These are phyloP conservation scores for Bubo bubo DNA, from an alignment of 2,113 vertebrate genomes.

Conservation along the genomic window DNA sequence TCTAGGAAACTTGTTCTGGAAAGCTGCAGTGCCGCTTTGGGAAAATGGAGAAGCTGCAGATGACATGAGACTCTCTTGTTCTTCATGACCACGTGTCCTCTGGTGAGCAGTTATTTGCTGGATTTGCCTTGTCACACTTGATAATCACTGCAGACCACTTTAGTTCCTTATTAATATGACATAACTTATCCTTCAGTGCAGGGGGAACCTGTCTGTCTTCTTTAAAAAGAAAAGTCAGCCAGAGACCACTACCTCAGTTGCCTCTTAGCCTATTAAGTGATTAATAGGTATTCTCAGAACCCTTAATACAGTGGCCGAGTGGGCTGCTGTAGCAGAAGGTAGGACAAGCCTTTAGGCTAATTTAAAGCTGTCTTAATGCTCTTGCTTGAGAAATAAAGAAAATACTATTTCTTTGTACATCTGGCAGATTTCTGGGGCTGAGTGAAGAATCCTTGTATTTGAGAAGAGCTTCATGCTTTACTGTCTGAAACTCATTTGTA, in stretches of 20 bases:
- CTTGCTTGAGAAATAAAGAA: slow-evolving; percentile 13
- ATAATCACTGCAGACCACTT: not conserved
- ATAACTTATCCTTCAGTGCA: not conserved
- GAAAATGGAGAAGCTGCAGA: not conserved
- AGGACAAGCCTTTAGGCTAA: slow-evolving; percentile 39
- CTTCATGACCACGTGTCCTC: not conserved
- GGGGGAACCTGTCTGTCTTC: not conserved
- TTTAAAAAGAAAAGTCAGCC: not conserved
- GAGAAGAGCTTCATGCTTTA: not conserved
- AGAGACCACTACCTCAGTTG: slow-evolving; percentile 27
- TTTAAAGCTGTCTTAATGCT: not conserved
- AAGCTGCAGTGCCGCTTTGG: not conserved
- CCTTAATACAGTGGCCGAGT: slow-evolving; percentile 55
- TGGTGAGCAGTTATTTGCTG: not conserved
- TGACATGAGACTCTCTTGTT: not conserved
- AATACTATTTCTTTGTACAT: not conserved
- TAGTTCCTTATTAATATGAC: not conserved
- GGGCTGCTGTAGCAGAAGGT: slow-evolving; percentile 56
- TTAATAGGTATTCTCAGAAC: slow-evolving; percentile 64
- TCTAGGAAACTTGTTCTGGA: not conserved
- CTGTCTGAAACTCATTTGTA: not conserved
- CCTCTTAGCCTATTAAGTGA: slow-evolving; percentile 49
- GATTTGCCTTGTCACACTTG: not conserved
- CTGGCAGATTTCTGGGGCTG: not conserved
- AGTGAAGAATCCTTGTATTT: not conserved